Percentiles rank a stretch among this genome's conserved stretches.
Evolutionary conservation across 2,797 vertebrate species (phyloP).

Genomic region (Sebastes nivosus): DNA sequence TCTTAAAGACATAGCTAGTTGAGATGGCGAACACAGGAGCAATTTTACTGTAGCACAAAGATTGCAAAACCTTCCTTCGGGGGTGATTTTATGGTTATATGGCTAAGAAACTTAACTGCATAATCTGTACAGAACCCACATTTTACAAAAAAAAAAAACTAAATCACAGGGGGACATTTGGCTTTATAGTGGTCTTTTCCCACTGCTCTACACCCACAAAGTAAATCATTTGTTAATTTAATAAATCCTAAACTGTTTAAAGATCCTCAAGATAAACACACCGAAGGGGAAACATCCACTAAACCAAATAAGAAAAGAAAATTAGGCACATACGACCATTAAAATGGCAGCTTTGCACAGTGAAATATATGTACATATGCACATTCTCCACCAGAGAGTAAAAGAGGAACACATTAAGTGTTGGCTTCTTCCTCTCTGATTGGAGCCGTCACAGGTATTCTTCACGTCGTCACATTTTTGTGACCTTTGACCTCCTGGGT

Average conservation of each 20-base stretch:
- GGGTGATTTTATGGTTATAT: slow-evolving; percentile 9
- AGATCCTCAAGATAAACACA: slow-evolving; percentile 8
- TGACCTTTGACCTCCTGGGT: slow-evolving; percentile 49
- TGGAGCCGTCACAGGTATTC: slow-evolving; percentile 30
- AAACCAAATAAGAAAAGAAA: slow-evolving; percentile 27
- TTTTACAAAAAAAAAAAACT: neutral
- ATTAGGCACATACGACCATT: slow-evolving; percentile 29
- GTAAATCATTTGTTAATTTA: slow-evolving; percentile 7
- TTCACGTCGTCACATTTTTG: slow-evolving; percentile 11
- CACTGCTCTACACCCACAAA: slow-evolving; percentile 8
- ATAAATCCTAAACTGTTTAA: neutral
- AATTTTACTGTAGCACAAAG: neutral
- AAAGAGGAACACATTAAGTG: slow-evolving; percentile 12
- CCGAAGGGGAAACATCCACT: neutral
- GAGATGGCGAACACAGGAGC: neutral
- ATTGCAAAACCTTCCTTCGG: neutral
- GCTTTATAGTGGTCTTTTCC: slow-evolving; percentile 23
- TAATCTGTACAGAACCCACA: neutral
- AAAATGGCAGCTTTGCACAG: slow-evolving; percentile 43
- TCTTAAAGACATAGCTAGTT: neutral
- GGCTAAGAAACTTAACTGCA: neutral
- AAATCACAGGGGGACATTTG: slow-evolving; percentile 20
- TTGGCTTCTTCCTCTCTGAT: slow-evolving; percentile 1
- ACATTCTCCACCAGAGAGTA: slow-evolving; percentile 30
- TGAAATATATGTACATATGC: slow-evolving; percentile 51